Percentiles rank a stretch among this genome's conserved stretches.
Conservation (phyloP, 1,140 invertebrate species). For the Cataglyphis hispanica region DNA sequence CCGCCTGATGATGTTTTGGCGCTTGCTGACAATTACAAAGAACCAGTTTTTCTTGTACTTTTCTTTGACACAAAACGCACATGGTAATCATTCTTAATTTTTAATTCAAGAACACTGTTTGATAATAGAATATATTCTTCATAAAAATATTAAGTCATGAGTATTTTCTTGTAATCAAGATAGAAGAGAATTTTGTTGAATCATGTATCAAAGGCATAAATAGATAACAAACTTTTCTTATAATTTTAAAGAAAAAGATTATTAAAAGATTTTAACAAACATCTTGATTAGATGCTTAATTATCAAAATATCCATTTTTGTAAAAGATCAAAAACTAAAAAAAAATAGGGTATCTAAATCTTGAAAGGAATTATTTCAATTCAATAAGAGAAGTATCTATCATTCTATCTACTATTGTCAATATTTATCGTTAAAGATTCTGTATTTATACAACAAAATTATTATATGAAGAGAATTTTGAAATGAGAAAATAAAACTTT, state of each 20-base stretch:
- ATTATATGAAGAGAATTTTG: background rate
- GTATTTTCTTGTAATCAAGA: too few relatives aligned
- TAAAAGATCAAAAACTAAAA: background rate
- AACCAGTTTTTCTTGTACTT: constrained; percentile 95
- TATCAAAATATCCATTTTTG: background rate
- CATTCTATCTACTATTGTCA: background rate
- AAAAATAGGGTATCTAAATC: background rate
- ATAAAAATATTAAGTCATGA: background rate
- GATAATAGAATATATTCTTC: background rate
- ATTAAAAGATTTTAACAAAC: background rate
- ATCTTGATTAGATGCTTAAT: background rate
- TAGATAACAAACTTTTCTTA: too few relatives aligned
- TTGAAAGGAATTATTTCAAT: background rate
- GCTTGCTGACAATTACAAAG: constrained; percentile 92
- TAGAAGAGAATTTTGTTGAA: too few relatives aligned
- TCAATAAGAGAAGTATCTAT: background rate
- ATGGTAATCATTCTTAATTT: constrained; percentile 87
- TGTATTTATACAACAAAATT: background rate
- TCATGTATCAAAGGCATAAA: too few relatives aligned
- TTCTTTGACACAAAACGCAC: constrained; percentile 98
- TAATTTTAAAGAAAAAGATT: constrained; percentile 9
- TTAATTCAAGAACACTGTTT: background rate
- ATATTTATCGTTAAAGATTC: background rate
- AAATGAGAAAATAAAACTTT: background rate
- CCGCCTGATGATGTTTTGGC: constrained; percentile 96